phyloP scores from a whole-genome alignment of 2,113 vertebrate species.

The Cephalopholis sonnerati region DNA sequence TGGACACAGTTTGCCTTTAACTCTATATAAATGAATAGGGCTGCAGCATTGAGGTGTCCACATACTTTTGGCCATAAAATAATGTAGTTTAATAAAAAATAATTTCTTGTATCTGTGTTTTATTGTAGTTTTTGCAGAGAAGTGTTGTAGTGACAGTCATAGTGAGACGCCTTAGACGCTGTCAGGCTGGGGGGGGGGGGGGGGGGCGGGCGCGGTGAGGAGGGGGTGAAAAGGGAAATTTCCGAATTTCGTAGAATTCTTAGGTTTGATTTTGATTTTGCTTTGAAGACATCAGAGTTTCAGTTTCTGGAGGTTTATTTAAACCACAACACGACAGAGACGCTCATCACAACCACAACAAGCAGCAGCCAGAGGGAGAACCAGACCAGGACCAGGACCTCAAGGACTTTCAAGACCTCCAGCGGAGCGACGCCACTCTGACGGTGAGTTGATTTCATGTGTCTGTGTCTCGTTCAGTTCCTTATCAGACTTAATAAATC shows the following conservation, averaged over 20 bases:
- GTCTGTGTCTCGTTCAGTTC: too few species aligned
- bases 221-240: slow-evolving; percentile 26
- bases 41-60: background rate
- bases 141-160: background rate
- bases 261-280: background rate
- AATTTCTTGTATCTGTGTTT: background rate
- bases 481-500: too few species aligned
- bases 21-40: too few species aligned
- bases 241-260: slow-evolving; percentile 31
- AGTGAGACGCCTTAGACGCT: background rate
- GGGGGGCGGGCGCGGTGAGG: background rate
- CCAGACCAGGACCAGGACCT: slow-evolving; percentile 5
- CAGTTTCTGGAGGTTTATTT: slow-evolving; percentile 63
- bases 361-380: background rate
- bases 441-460: slow-evolving; percentile 12
- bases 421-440: background rate
- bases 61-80: background rate
- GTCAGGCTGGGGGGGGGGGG: background rate
- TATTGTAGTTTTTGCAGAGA: background rate
- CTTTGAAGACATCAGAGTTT: slow-evolving; percentile 45
- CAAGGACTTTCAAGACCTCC: background rate
- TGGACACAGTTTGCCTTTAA: too few species aligned
- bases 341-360: slow-evolving; percentile 28
- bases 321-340: slow-evolving; percentile 35
- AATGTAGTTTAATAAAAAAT: background rate